Base-by-base conservation (phyloP, 2,797 vertebrate genomes). In the Artibeus jamaicensis region DNA sequence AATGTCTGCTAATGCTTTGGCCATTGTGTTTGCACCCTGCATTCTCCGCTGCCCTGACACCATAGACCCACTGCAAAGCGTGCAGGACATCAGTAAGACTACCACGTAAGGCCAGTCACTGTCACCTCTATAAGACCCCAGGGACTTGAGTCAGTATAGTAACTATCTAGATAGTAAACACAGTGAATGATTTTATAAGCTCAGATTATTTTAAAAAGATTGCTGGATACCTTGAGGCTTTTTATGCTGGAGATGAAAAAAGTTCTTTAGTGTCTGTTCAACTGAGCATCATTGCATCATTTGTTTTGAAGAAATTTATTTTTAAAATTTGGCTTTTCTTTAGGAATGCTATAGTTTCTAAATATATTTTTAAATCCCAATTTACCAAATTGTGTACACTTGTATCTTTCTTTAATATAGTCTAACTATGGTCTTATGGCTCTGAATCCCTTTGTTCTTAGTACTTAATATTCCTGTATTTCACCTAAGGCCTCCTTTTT, bases 21-120 rank as follows among this genome's bases (percentile, higher is more conserved):
- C 99, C 71, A 99, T 99, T 9, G 99, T 99, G 65, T 99, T 99
- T 93, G 99, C 99, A 44, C 99, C 99, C 19, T 99, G 99, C 92
- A 99, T 99, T 97, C 99, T 99, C 70, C 99, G 99, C 95, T 99
- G 99, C 94, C 99, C 99, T 0, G 99, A 99, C 98, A 99, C 99
- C 4, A 99, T 98, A 0, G 99, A 99, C 83, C 99, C 99, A 0
- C 98, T 99, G 34, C 99, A 99, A 98, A 99, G 99, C 0, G 99
- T 99, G 53, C 99, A 99, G 98, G 99, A 99, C 98, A 99, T 99
- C 98, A 98, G 99, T 98, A 99, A 99, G 98, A 99, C 99, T 1
- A 99, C 99, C 78, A 99, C 99, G 99, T 99, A 99, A 99, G 99
- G 68, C 88, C 10, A 32, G 37, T 90, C 48, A 16, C 74, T 10